phyloP scores from a whole-genome alignment of 2,113 vertebrate genomes.

The Eolophus roseicapilla region DNA sequence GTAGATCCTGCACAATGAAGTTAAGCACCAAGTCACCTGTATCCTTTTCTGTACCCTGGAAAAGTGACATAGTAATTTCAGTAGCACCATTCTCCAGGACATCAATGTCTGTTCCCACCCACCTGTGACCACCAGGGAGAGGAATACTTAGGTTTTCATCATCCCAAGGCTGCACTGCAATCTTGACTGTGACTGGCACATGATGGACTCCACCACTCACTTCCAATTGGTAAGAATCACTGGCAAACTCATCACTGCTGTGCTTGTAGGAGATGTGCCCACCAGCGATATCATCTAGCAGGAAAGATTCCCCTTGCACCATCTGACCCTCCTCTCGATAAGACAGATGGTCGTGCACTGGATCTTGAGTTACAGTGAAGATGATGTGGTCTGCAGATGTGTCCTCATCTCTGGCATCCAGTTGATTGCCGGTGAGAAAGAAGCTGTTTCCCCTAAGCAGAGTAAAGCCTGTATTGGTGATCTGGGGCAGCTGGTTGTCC shows the following conservation, averaged over 20 bases:
- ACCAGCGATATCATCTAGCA: constrained; percentile 76
- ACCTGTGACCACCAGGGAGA: background rate
- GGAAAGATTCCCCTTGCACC: constrained; percentile 78
- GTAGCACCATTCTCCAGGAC: constrained; percentile 64
- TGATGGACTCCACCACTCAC: constrained; percentile 64
- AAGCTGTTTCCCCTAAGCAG: constrained; percentile 52
- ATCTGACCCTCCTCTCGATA: constrained; percentile 78
- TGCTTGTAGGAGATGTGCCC: constrained; percentile 75
- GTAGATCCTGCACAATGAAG: constrained; percentile 65
- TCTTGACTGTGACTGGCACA: constrained; percentile 49
- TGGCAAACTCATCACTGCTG: constrained; percentile 16
- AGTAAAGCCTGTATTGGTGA: constrained; percentile 68
- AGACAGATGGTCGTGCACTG: constrained; percentile 73
- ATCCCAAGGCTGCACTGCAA: constrained; percentile 45
- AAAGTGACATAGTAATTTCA: constrained; percentile 54
- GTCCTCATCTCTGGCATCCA: constrained; percentile 81
- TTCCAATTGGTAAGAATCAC: constrained; percentile 61
- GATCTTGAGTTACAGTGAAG: constrained; percentile 70
- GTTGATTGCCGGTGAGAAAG: constrained; percentile 67
- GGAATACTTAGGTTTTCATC: constrained; percentile 40
- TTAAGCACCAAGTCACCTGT: constrained; percentile 43
- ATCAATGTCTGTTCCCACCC: constrained; percentile 47
- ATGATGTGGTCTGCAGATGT: constrained; percentile 79
- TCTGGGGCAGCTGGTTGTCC: constrained; percentile 60
- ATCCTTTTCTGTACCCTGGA: constrained; percentile 48